Evolutionary conservation across 2,113 vertebrate genomes (phyloP), one percentile per base, ranked within the genome.

Genomic region (Stomatorhinus ivindoensis): DNA sequence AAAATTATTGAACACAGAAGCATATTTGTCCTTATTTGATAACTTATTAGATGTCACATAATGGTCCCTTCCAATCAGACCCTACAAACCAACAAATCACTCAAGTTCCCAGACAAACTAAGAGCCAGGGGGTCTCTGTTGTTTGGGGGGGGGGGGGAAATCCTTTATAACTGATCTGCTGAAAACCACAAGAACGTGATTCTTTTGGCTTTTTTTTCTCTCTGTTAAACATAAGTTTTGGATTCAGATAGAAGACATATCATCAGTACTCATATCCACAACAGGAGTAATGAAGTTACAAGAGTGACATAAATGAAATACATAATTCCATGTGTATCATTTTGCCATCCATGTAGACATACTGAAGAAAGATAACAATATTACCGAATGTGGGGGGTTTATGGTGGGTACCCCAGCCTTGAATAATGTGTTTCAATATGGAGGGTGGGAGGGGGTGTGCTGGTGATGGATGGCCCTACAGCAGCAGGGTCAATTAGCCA

Each of bases 381-480:
- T 94, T 92, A 82, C 48, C 48, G 39, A 39, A 46, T 51, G 27
- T 42, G 44, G 87, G 31, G 39, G 87, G 42, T 47, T 42, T 35
- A 90, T 90, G 93, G 92, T 92, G 93, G 92, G 94, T 95, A 95
- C 95, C 93, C 94, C 93, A 94, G 92, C 90, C 93, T 93, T 94
- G 93, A 94, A 94, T 95, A 95, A 95, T 94, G 92, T 92, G 94
- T 92, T 93, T 94, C 93, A 94, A 31, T 94, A 91, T 89, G 82
- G 39, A 24, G 82, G 42, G 39, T 44, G 76, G 35, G 76, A 4
- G 10, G 48, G 92, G 93, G 93, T 9, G 92, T 92, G 92, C 86
- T 85, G 58, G 92, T 96, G 96, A 96, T 96, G 94, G 95, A 96
- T 96, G 94, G 93, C 93, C 95, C 94, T 94, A 96, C 94, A 94